A percentile compares a stretch with the other conserved stretches of the same genome.
Evolutionary conservation across 1,140 invertebrate species (phyloP).

Genomic region (Heliconius himera): DNA sequence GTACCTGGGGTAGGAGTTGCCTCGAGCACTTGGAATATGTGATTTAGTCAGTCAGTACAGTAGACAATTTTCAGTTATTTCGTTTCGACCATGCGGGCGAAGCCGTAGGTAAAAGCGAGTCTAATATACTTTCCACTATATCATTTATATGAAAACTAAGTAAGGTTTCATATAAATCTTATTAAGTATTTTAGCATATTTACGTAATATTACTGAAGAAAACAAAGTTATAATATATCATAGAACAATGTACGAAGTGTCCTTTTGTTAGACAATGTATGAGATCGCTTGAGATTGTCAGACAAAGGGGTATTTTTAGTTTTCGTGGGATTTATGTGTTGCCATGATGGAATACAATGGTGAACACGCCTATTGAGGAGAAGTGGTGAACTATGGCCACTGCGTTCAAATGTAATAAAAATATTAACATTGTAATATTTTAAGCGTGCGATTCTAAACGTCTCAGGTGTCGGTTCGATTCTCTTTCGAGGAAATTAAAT

Average conservation of each 20-base stretch:
- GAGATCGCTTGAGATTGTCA: slow-evolving; percentile 6
- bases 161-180: background rate
- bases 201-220: background rate
- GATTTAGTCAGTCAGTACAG: no score
- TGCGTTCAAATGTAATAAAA: background rate
- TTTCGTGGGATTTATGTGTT: slow-evolving; percentile 9
- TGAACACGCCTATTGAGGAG: background rate
- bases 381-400: slow-evolving; percentile 5
- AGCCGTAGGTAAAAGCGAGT: no score
- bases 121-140: background rate
- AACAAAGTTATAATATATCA: slow-evolving; percentile 5
- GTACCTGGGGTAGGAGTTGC: no score
- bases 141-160: background rate
- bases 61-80: no score
- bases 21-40: no score
- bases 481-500: no score
- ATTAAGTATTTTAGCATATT: background rate
- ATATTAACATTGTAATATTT: background rate
- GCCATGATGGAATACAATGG: background rate
- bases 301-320: slow-evolving; percentile 8
- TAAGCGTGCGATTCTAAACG: no score
- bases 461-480: no score
- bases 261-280: slow-evolving; percentile 11
- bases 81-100: no score
- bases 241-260: slow-evolving; percentile 2